These are phyloP conservation scores for Rhynchotus rufescens DNA, from an alignment of 2,797 vertebrate genomes.

Conservation along the genomic window DNA sequence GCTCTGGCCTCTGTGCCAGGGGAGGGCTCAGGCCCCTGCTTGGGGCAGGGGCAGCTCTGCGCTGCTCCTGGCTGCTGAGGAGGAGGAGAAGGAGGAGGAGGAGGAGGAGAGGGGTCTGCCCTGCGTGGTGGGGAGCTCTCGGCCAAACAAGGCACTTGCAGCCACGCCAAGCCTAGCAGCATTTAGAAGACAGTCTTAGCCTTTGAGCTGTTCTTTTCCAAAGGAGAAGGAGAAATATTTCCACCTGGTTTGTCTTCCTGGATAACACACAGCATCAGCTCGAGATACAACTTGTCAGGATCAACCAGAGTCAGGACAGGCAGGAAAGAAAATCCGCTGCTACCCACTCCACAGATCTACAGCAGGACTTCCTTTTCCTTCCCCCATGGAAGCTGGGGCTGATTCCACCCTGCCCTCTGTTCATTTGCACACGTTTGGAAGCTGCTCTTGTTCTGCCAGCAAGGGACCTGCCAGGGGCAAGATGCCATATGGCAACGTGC, in stretches of 20 bases:
- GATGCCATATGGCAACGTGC: background rate
- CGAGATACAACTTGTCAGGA: background rate
- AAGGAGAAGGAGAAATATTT: background rate
- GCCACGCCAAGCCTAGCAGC: background rate
- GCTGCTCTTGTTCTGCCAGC: background rate
- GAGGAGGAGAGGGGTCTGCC: background rate
- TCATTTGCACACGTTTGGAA: background rate
- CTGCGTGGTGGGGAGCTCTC: background rate
- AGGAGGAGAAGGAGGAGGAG: background rate
- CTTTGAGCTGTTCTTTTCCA: background rate
- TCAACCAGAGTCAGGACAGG: background rate
- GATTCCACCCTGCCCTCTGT: background rate
- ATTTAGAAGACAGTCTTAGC: background rate
- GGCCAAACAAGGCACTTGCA: accelerated
- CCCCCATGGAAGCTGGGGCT: background rate
- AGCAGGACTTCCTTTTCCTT: background rate
- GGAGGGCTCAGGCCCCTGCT: background rate
- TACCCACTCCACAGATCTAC: background rate
- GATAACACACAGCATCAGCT: background rate
- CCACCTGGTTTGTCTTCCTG: background rate
- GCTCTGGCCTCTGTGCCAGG: background rate
- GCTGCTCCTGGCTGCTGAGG: background rate
- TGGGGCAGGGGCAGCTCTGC: background rate
- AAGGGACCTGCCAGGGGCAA: background rate
- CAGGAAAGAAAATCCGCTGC: background rate